phyloP scores from a whole-genome alignment of 2,797 vertebrate species.

The Luscinia megarhynchos region DNA sequence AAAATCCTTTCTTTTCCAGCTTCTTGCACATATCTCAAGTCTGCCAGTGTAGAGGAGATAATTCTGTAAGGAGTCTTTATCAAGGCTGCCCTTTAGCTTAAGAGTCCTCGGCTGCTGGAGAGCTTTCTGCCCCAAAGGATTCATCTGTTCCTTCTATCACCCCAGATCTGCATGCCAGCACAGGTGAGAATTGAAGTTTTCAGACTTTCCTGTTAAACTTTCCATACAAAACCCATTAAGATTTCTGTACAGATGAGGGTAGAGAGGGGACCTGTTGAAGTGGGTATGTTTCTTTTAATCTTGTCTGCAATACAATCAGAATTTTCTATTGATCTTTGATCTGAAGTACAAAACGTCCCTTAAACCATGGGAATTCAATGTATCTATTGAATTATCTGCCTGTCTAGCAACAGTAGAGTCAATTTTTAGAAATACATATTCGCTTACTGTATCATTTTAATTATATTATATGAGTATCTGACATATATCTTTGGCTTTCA shows the following conservation, averaged over 20 bases:
- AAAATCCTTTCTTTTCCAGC: not conserved
- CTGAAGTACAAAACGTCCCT: constrained; percentile 11
- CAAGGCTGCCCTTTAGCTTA: not conserved
- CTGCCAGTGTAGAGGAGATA: not conserved
- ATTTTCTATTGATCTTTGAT: constrained; percentile 35
- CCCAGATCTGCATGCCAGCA: not conserved
- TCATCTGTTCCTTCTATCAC: not conserved
- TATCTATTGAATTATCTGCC: constrained; percentile 32
- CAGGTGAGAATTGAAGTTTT: constrained; percentile 4
- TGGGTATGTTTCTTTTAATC: constrained; percentile 33
- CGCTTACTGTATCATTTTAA: not conserved
- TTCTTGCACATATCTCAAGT: not conserved
- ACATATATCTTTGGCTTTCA: not conserved
- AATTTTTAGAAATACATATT: constrained; percentile 23
- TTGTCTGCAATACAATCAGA: constrained; percentile 30
- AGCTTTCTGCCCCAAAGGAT: not conserved
- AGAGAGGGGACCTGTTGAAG: constrained; percentile 6
- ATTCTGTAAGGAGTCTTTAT: not conserved
- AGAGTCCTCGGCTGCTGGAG: not conserved
- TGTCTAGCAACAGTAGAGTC: not conserved
- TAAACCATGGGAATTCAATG: not conserved
- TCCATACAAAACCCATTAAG: not conserved
- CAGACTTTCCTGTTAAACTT: not conserved
- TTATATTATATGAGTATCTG: not conserved
- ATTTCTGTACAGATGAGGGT: not conserved